These are phyloP conservation scores for Troides aeacus DNA, from an alignment of 2,888 invertebrate species.

Conservation along the genomic window DNA sequence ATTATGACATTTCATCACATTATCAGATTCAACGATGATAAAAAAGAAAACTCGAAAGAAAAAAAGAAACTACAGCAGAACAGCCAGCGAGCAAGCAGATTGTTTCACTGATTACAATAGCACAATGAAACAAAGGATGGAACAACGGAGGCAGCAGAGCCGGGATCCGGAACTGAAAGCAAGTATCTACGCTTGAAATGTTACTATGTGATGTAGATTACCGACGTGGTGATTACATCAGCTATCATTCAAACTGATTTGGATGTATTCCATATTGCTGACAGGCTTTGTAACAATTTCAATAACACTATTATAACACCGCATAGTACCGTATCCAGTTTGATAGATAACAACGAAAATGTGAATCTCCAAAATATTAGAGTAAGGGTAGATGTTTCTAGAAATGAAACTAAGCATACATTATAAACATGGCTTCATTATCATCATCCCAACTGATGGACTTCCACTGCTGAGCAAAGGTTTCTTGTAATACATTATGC, in stretches of 20 bases:
- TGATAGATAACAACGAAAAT: background rate
- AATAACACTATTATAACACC: too few relatives aligned
- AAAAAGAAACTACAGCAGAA: background rate
- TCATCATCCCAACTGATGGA: too few relatives aligned
- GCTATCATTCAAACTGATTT: background rate
- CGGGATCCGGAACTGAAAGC: constrained; percentile 16
- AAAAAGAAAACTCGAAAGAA: background rate
- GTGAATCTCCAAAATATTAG: background rate
- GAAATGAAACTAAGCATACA: background rate
- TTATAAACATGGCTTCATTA: too few relatives aligned
- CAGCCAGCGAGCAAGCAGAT: constrained; percentile 1
- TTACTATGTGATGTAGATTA: constrained; percentile 18
- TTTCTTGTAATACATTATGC: too few relatives aligned
- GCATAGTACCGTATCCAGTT: background rate
- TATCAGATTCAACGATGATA: too few relatives aligned
- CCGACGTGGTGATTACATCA: background rate
- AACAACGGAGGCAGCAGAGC: constrained; percentile 12
- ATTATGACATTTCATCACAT: too few relatives aligned
- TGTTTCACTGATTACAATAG: constrained; percentile 17
- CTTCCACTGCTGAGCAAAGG: too few relatives aligned
- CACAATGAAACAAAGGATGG: constrained; percentile 22
- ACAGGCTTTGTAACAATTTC: background rate
- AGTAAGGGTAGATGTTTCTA: background rate
- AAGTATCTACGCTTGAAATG: constrained; percentile 14
- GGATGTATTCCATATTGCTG: background rate